These are phyloP conservation scores for Neosilurus hyrtlii DNA, from an alignment of 2,797 vertebrate genomes.

Conservation along the genomic window DNA sequence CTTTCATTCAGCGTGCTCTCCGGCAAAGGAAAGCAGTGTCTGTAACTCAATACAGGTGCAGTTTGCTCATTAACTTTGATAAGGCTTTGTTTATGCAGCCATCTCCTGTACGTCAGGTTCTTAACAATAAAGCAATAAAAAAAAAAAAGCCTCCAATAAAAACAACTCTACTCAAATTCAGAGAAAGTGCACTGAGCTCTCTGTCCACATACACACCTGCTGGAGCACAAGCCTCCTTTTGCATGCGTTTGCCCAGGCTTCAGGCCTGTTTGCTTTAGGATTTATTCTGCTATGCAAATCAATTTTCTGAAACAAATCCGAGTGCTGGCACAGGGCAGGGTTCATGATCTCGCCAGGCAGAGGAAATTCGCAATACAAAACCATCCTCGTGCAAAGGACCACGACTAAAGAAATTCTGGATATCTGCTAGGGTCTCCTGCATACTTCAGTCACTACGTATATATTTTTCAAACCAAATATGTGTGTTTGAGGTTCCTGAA, in stretches of 20 bases:
- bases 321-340: constrained; percentile 37
- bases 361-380: constrained; percentile 1
- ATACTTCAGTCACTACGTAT: not conserved
- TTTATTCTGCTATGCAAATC: constrained; percentile 39
- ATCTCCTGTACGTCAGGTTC: constrained; percentile 5
- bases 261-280: constrained; percentile 42
- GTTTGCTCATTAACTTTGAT: constrained; percentile 45
- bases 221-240: constrained; percentile 21
- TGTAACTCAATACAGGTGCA: constrained; percentile 44
- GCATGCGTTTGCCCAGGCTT: constrained; percentile 36
- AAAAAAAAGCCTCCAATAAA: constrained; percentile 16
- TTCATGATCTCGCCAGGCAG: not conserved
- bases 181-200: not conserved
- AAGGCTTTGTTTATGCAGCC: constrained; percentile 29
- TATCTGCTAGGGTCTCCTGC: no score
- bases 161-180: not conserved
- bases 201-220: constrained; percentile 47
- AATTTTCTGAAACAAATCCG: constrained; percentile 47
- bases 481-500: not conserved
- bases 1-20: constrained; percentile 30
- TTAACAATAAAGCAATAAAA: constrained; percentile 39
- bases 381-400: not conserved
- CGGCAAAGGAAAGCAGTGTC: constrained; percentile 15
- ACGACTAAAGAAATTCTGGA: not conserved
- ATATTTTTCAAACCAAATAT: not conserved